Evolutionary conservation across 2,888 invertebrate genomes (phyloP).

Genomic region (Callyntrura sp.): DNA sequence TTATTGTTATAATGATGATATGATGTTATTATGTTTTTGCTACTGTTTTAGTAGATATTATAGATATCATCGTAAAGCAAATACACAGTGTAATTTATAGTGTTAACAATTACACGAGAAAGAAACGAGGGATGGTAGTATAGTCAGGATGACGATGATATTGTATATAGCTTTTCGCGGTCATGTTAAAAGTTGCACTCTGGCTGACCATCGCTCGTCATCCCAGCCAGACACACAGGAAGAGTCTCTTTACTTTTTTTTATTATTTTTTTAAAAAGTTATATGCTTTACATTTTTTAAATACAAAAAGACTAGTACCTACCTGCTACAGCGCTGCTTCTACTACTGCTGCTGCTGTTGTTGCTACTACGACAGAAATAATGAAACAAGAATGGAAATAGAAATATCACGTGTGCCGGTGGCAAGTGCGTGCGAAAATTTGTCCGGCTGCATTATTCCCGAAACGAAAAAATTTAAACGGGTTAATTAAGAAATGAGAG

Average conservation of each 20-base stretch:
- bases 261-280: background rate
- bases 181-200: conserved; percentile 6
- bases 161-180: background rate
- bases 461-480: background rate
- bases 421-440: conserved; percentile 72
- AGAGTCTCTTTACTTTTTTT: background rate
- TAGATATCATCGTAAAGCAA: background rate
- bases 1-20: background rate
- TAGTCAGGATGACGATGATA: background rate
- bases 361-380: background rate
- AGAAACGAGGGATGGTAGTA: background rate
- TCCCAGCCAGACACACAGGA: background rate
- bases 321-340: no score
- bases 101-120: no score
- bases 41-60: background rate
- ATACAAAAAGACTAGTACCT: background rate
- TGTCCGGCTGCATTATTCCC: conserved; percentile 49
- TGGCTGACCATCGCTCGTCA: background rate
- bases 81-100: background rate
- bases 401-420: no score
- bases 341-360: background rate
- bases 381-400: background rate
- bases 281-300: conserved; percentile 23
- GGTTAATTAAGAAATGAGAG: background rate
- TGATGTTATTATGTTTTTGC: background rate